Base-by-base conservation (phyloP, 2,113 vertebrate genomes). In the Tupaia chinensis region DNA sequence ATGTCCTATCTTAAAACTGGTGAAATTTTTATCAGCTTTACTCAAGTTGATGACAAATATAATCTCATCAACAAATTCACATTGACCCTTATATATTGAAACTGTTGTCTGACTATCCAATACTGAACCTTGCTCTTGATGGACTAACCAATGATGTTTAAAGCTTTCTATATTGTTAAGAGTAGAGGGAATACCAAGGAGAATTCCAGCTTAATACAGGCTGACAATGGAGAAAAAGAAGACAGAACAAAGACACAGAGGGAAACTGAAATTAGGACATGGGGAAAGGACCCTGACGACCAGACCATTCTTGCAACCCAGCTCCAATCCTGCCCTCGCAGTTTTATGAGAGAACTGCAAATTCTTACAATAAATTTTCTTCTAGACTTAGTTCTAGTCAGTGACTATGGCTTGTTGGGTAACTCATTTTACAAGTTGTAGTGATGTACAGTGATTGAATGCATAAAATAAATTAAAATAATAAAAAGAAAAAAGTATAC, bases 171-270 rank as follows among this genome's bases (percentile, higher is more conserved):
- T 7, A 12, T 6, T 66, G 14, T 68, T 44, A 84, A 95, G 97
- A 91, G 91, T 10, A 92, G 70, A 93, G 91, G 20, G 82, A 86
- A 70, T 94, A 88, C 72, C 53, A 95, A 94, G 34, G 68, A 94
- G 72, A 94, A 54, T 89, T 88, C 54, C 60, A 44, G 44, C 44
- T 5, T 44, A 44, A 44, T 56, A 56, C n/a, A 56, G 25, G 56
- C 10, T 85, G 73, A 22, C 22, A 92, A 93, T 22, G 60, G 60
- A 74, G 19, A 78, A 29, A 85, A 34, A 10, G 53, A 84, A 92
- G 77, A 93, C 81, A 44, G 16, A 94, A 17, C 61, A 54, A 16
- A 95, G 16, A 72, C 29, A 34, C 8, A 15, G 23, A 70, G 4
- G 69, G 27, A 34, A 72, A 17, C 16, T 86, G 60, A 90, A 78